Base-by-base conservation (phyloP, 2,113 vertebrate genomes). In the Microcebus ravelobensis region DNA sequence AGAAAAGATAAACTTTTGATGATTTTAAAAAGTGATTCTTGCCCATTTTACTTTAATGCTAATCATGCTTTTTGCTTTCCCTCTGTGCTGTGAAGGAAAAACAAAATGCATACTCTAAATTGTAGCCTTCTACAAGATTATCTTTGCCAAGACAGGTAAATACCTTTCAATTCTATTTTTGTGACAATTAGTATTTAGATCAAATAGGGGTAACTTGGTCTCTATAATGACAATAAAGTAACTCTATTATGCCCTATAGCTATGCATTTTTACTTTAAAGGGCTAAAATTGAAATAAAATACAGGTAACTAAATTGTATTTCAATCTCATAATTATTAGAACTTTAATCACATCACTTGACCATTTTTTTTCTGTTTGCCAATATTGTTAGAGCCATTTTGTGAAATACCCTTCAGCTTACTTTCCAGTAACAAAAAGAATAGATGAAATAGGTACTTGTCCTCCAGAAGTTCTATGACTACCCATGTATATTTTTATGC, bases 381-480 rank as follows among this genome's bases (percentile, higher is more conserved):
- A 85, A 71, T 87, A 81, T 65, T 87, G 23, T 83, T 81, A 97
- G 31, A 45, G 36, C 27, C 48, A 80, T 88, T 81, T 97, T 85
- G 50, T 95, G 95, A 93, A 91, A 82, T 90, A 59, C 34, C 74
- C 91, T 93, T 61, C 74, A 96, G 70, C 31, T 80, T 96, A 79
- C 67, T 73, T 94, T 97, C 67, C 1, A 0, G 52, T 94, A 93
- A 87, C 50, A 90, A 87, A 96, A 94, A 94, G 90, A 50, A 65
- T 59, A 95, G n/a, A 73, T 95, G 59, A 92, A 94, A 90, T 89
- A 1, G 36, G 73, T 81, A 90, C 91, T 96, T 95, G 96, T 94
- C 92, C 95, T 98, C 97, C 68, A 48, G 74, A 98, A 97, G 73
- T 96, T 98, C 92, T 97, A 94, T 96, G 82, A 77, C 87, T 94